Evolutionary conservation across 2,888 invertebrate species (phyloP), one percentile per base, ranked within the genome.

Genomic region (Dromius quadrimaculatus): DNA sequence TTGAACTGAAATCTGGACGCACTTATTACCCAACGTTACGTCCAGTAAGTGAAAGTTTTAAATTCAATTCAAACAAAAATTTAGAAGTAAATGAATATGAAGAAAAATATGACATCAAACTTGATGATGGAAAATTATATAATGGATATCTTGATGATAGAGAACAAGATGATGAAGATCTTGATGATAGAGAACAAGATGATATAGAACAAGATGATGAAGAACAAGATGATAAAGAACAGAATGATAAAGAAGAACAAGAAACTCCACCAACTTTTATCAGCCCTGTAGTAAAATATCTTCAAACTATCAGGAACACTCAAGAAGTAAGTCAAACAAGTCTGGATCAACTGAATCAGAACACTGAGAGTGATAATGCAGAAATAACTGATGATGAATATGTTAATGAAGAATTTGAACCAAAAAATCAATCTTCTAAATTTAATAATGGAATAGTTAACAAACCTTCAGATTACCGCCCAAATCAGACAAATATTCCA

Each of bases 101-200:
- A n/a, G n/a, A n/a, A n/a, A n/a, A 28, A 65, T 4, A n/a, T 41
- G 61, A 34, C 13, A 36, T 36, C 15, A 71, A 70, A 2, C 73
- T 75, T 1, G 74, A 72, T n/a, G 71, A 71, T 3, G 71, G 75
- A 15, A 71, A 74, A 22, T 71, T 54, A 3, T 61, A 71, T 11
- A 75, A 75, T n/a, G 72, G 73, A 17, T 63, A 69, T 2, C 34
- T 50, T 23, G 45, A 54, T 59, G 28, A 22, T 47, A n/a, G 72
- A 9, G 72, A 71, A 6, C 57, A 72, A 32, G 66, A 57, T 43
- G 57, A 66, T 28, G 65, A 50, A 13, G 66, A 66, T 36, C 74
- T 74, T 2, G 73, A 74, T 2, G 76, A 74, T 2, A 73, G 71
- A 1, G 71, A 70, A 2, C 73, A 75, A 1, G 74, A 72, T n/a